Percentiles rank a stretch among this genome's conserved stretches.
Conservation (phyloP, 2,797 vertebrate species). For the Podarcis siculus region DNA sequence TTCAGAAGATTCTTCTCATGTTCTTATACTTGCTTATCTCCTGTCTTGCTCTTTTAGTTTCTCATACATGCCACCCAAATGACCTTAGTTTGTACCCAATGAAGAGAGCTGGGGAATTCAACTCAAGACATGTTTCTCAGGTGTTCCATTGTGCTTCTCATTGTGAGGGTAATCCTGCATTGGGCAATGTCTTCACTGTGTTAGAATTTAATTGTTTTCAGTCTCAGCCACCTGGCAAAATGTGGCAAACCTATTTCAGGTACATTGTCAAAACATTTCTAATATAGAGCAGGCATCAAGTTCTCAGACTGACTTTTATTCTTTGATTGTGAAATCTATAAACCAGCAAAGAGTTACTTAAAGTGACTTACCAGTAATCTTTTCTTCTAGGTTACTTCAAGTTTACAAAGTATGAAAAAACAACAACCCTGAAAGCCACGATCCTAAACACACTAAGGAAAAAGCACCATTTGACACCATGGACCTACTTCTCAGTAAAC, state of each 20-base stretch:
- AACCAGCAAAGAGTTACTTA: neutral
- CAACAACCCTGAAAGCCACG: neutral
- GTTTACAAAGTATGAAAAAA: neutral
- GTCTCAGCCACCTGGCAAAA: slow-evolving; percentile 26
- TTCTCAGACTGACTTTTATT: slow-evolving; percentile 26
- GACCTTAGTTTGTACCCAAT: slow-evolving; percentile 20
- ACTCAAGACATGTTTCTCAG: slow-evolving; percentile 22
- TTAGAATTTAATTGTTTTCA: slow-evolving; percentile 25
- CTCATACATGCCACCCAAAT: neutral
- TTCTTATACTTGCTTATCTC: neutral
- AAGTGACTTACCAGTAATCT: neutral
- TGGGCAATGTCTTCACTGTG: slow-evolving; percentile 5
- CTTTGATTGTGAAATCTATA: neutral
- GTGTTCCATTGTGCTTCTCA: slow-evolving; percentile 12
- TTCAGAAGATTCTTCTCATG: too few species aligned
- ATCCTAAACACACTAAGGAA: neutral
- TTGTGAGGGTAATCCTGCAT: slow-evolving; percentile 30
- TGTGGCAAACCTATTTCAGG: slow-evolving; percentile 6
- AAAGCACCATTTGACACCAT: neutral
- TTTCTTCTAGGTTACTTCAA: neutral
- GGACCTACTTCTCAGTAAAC: neutral
- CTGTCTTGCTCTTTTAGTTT: neutral
- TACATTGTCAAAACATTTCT: slow-evolving; percentile 26
- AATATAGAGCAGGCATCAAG: slow-evolving; percentile 39
- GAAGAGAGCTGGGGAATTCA: slow-evolving; percentile 10